Evolutionary conservation across 2,888 invertebrate species (phyloP), one percentile per base, ranked within the genome.

Genomic region (Thera britannica): DNA sequence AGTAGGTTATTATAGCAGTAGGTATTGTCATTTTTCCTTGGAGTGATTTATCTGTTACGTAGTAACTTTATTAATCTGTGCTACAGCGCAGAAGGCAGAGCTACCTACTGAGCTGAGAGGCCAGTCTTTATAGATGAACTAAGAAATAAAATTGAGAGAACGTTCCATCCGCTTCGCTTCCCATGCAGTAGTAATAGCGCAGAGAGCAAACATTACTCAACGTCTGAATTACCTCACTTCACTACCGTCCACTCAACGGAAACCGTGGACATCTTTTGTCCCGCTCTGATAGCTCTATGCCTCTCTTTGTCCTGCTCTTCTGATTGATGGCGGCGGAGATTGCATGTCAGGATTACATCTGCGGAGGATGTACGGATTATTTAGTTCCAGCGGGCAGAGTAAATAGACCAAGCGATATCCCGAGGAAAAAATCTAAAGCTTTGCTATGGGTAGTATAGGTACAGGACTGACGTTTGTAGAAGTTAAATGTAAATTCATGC

Each of bases 301-400:
- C 57, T 46, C 48, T 67, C 65, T 51, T 41, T 52, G 62, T 67
- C 71, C 69, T 67, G 65, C 77, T 74, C 71, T 46, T 71, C 78
- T 90, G 91, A 92, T 92, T 92, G 91, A 92, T 92, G 85, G 88
- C 82, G 77, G 85, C 90, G 92, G 90, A 92, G 90, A 92, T 92
- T 92, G 90, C 91, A 90, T 89, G 90, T 90, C 91, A 90, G 90
- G 90, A 90, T 90, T 90, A 92, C 88, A 90, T 89, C 90, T 90
- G 86, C 83, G 85, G 83, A 86, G 91, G 89, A 91, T 89, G 87
- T 90, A 82, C 85, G 90, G 90, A 88, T 90, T 90, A 91, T 90
- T 90, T 89, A 89, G 90, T 87, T 85, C 80, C 82, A 86, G 51
- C 55, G 55, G 63, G 81, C 80, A 76, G 82, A 75, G 82, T 86